Conservation (phyloP, 2,888 invertebrate species). For the Tipula confusa region DNA sequence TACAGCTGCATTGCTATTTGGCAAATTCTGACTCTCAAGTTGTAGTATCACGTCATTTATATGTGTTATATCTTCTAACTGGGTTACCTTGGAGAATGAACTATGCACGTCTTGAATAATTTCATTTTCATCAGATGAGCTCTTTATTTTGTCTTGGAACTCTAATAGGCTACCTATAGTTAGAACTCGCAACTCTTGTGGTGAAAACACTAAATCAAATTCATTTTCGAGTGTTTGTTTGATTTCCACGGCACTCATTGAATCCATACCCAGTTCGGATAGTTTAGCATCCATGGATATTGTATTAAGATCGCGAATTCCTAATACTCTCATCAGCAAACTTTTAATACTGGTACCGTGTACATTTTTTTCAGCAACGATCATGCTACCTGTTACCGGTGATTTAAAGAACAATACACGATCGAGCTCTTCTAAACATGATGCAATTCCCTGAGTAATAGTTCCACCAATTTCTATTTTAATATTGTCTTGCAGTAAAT, state of each 20-base stretch:
- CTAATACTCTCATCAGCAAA: slow-evolving; percentile 65
- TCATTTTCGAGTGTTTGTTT: slow-evolving; percentile 87
- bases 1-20: slow-evolving; percentile 41
- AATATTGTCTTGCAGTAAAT: slow-evolving; percentile 66
- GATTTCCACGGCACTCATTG: slow-evolving; percentile 95
- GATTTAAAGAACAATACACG: slow-evolving; percentile 65
- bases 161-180: slow-evolving; percentile 58
- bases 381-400: slow-evolving; percentile 74
- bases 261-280: slow-evolving; percentile 93
- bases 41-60: slow-evolving; percentile 55
- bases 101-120: slow-evolving; percentile 42
- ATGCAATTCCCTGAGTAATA: slow-evolving; percentile 77
- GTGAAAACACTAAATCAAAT: slow-evolving; percentile 78
- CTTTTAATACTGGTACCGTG: slow-evolving; percentile 64
- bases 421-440: slow-evolving; percentile 72
- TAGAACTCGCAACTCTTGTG: slow-evolving; percentile 77
- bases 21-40: slow-evolving; percentile 50
- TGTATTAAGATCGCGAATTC: slow-evolving; percentile 63
- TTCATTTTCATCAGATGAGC: slow-evolving; percentile 50
- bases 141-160: slow-evolving; percentile 40
- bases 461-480: slow-evolving; percentile 73
- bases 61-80: slow-evolving; percentile 58
- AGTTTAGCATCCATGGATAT: slow-evolving; percentile 68
- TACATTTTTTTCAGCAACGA: slow-evolving; percentile 77
- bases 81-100: too few relatives aligned